phyloP scores from a whole-genome alignment of 2,113 vertebrate genomes.

The Poeciliopsis retropinna region DNA sequence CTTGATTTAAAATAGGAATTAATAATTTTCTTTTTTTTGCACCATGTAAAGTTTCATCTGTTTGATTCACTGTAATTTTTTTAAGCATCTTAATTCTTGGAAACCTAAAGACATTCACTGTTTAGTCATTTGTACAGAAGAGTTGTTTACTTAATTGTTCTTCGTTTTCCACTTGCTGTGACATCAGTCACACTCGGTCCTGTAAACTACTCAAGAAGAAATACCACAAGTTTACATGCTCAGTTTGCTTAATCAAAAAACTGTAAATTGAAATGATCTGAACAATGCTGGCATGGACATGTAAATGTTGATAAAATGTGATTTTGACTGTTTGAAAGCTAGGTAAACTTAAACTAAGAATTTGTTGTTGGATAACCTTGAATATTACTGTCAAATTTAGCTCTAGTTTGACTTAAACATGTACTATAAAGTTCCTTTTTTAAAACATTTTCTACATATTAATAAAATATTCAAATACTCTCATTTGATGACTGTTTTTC shows the following conservation, averaged over 20 bases:
- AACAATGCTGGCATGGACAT: constrained; percentile 64
- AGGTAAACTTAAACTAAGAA: constrained; percentile 61
- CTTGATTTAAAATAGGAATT: neutral
- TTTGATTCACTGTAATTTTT: constrained; percentile 13
- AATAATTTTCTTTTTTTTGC: neutral
- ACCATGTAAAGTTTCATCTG: constrained; percentile 4
- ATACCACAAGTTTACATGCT: constrained; percentile 29
- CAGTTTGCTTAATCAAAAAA: constrained; percentile 17
- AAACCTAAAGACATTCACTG: constrained; percentile 22
- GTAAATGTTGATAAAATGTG: constrained; percentile 63
- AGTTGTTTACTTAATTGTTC: constrained; percentile 43
- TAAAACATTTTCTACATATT: constrained; percentile 99
- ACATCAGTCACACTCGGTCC: constrained; percentile 12
- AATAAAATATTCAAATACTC: constrained; percentile 95
- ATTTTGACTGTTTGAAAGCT: constrained; percentile 67
- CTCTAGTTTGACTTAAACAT: constrained; percentile 93
- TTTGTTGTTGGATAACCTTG: constrained; percentile 79
- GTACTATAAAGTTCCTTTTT: constrained; percentile 99
- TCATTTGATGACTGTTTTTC: constrained; percentile 29
- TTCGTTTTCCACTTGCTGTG: constrained; percentile 35
- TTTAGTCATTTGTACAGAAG: constrained; percentile 14
- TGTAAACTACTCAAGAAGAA: constrained; percentile 2
- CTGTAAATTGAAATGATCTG: constrained; percentile 49
- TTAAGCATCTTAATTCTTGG: constrained; percentile 12
- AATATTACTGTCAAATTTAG: constrained; percentile 88